These are phyloP conservation scores for Sebastes wilsoni DNA, from an alignment of 2,797 vertebrate species.

Conservation along the genomic window DNA sequence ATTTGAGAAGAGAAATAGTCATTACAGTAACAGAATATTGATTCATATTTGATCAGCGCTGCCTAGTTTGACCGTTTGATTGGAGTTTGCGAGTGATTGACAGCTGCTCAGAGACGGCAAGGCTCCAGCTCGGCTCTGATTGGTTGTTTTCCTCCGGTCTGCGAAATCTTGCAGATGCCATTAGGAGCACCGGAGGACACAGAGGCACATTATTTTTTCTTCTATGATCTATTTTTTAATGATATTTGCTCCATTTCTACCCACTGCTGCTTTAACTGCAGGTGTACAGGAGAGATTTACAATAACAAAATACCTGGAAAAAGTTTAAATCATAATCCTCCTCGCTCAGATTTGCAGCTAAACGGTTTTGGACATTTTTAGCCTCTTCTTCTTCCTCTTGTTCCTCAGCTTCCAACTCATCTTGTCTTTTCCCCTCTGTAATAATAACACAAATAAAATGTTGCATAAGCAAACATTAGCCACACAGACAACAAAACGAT, in stretches of 20 bases:
- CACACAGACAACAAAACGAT: not conserved
- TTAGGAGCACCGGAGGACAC: too few species aligned
- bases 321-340: slow-evolving; percentile 93
- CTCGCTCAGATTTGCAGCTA: slow-evolving; percentile 88
- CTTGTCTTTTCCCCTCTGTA: slow-evolving; percentile 80
- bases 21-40: too few species aligned
- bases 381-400: slow-evolving; percentile 94
- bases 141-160: too few species aligned
- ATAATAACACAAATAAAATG: slow-evolving; percentile 8
- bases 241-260: too few species aligned
- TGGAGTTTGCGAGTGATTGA: accelerated
- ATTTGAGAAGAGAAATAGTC: too few species aligned
- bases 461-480: not conserved
- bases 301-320: slow-evolving; percentile 78
- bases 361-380: slow-evolving; percentile 89
- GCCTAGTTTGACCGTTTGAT: too few species aligned
- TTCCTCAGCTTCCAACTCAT: slow-evolving; percentile 89
- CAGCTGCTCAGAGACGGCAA: accelerated
- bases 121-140: accelerated
- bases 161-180: too few species aligned
- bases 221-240: too few species aligned
- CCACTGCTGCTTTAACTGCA: not conserved
- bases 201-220: too few species aligned
- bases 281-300: not conserved
- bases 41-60: too few species aligned